Evolutionary conservation across 1,140 invertebrate genomes (phyloP), one percentile per base, ranked within the genome.

Genomic region (Nylanderia fulva): DNA sequence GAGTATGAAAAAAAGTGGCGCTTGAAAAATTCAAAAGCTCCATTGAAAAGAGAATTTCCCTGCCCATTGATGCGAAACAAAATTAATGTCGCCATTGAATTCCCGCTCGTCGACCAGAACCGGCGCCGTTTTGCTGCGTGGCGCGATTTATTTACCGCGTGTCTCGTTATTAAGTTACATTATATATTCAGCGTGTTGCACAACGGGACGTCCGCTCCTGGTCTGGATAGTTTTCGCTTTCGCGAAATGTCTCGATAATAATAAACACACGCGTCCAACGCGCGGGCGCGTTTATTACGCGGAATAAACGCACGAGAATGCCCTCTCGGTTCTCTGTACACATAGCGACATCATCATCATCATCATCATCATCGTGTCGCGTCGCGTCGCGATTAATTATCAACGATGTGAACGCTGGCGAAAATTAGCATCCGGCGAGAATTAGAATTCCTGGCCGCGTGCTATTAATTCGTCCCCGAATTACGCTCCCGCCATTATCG

Each of bases 381-480:
- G 27, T 68, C 39, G 2, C 48, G 24, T 18, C 29, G 61, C 52
- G 24, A 33, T 68, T 71, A 79, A 63, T 84, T 58, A 60, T 29
- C 42, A 18, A 11, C 54, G 9, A 52, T 5, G 18, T 15, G 24
- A 71, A n/a, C 27, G 68, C 42, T 61, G 27, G 5, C 71, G 56
- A 64, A 66, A 88, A 88, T 87, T 84, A 56, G 52, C 66, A 71
- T 71, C 33, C 54, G n/a, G 48, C 27, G 13, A n/a, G n/a, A n/a
- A n/a, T n/a, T n/a, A n/a, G n/a, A n/a, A 33, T 11, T 64, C 76
- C n/a, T 39, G 29, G 42, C 24, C 24, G 54, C 54, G 48, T 82
- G 63, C 79, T 72, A 88, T 88, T 88, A 87, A 88, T 87, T 71
- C 72, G 1, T 33, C 29, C 29, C 29, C 18, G 15, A 45, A 15